Evolutionary conservation across 2,888 invertebrate species (phyloP), one percentile per base, ranked within the genome.

Genomic region (Pristionchus mayeri): DNA sequence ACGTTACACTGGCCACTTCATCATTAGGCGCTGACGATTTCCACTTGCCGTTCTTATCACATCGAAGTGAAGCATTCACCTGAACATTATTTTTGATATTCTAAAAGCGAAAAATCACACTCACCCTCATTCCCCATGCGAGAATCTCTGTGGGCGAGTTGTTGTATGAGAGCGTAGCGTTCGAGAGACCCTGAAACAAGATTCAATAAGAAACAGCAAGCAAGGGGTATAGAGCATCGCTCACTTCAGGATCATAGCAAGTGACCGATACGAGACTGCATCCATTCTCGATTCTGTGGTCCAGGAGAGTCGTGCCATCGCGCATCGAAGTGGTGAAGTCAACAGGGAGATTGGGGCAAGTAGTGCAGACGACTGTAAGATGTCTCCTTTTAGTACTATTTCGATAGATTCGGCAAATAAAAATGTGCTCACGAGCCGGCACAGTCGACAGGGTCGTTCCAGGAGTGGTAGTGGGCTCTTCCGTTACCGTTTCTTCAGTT

Each of bases 261-360:
- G 52, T 18, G 30, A 84, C 75, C 7, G 48, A 27, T 6, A 84
- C 84, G 3, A 75, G 37, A 54, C 84, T 84, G 75, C 84, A 84
- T n/a, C 75, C 75, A 11, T 37, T 27, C 27, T 52, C 52, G n/a
- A 84, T 75, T 21, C 75, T 50, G 52, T 84, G 84, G 75, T 84
- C 84, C 71, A 84, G 84, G 9, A 84, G 34, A 21, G 75, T 84
- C 52, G 54, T 54, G 27, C 84, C 84, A n/a, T 71, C 71, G 37
- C 71, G 52, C 52, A 52, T 54, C 24, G 50, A 57, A 2, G 52
- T 27, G 3, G 75, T 75, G 75, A 84, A 84, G 54, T 84, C 84
- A 13, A 75, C 84, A 6, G 52, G 71, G 7, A 84, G 37, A n/a
- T 84, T 84, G 75, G 84, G 75, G 48, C 84, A 84, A 3, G 84